phyloP scores from a whole-genome alignment of 23 tunicate species.

The Botrylloides violaceus region DNA sequence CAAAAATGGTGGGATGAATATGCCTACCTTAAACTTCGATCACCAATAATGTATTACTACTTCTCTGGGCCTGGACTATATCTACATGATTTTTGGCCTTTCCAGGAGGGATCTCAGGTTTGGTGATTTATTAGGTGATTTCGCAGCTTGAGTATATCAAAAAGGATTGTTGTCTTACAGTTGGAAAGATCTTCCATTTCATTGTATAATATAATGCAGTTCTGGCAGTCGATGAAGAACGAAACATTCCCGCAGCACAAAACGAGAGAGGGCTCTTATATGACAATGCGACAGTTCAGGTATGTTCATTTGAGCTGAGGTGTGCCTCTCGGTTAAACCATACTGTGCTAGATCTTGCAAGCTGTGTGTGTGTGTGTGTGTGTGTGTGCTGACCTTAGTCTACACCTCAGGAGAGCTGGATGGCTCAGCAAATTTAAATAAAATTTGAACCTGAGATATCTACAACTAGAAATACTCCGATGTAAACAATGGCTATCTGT shows the following conservation, averaged over 20 bases:
- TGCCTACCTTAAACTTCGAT: slow-evolving; percentile 47
- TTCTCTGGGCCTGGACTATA: slow-evolving; percentile 85
- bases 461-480: too few species aligned
- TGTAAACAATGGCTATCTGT: too few species aligned
- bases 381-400: too few species aligned
- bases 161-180: background rate
- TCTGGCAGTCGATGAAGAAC: slow-evolving; percentile 54
- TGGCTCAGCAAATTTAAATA: too few species aligned
- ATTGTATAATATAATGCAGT: slow-evolving; percentile 23
- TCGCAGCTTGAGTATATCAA: background rate
- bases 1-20: slow-evolving; percentile 86
- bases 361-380: too few species aligned
- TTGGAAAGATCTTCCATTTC: slow-evolving; percentile 45
- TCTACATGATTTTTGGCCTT: slow-evolving; percentile 59
- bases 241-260: slow-evolving; percentile 41
- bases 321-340: too few species aligned
- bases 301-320: too few species aligned
- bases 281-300: slow-evolving; percentile 77
- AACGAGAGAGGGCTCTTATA: slow-evolving; percentile 21
- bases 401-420: too few species aligned
- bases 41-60: slow-evolving; percentile 47
- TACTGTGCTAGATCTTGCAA: too few species aligned
- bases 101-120: slow-evolving; percentile 43
- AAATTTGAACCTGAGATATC: too few species aligned
- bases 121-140: background rate